These are phyloP conservation scores for Mus spretus DNA, from an alignment of 2,797 vertebrate species.

Conservation along the genomic window DNA sequence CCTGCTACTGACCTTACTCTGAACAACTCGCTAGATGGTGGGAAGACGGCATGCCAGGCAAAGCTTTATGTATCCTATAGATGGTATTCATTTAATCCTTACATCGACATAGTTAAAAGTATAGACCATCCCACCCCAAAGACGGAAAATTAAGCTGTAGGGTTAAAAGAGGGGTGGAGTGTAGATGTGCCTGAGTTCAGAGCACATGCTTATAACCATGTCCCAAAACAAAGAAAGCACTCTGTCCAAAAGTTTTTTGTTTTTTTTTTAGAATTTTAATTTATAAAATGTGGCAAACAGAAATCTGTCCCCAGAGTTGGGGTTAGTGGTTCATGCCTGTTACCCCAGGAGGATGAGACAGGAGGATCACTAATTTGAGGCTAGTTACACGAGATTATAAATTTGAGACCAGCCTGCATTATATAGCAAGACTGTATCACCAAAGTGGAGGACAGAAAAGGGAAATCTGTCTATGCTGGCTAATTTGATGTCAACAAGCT, in stretches of 20 bases:
- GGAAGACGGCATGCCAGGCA: not conserved
- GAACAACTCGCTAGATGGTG: not conserved
- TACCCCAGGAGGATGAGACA: not conserved
- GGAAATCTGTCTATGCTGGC: not conserved
- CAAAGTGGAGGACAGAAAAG: not conserved
- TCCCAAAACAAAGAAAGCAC: not conserved
- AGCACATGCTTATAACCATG: not conserved
- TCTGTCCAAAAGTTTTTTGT: not conserved
- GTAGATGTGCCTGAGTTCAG: not conserved
- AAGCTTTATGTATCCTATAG: slow-evolving; percentile 1
- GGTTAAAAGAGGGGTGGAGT: not conserved
- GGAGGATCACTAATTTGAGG: not conserved
- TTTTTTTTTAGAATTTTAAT: not conserved
- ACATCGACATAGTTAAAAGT: not conserved
- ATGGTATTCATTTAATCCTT: not conserved
- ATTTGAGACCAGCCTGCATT: not conserved
- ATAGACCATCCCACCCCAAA: not conserved
- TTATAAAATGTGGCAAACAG: not conserved
- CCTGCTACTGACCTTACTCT: not conserved
- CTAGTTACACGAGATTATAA: not conserved
- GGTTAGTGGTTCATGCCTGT: not conserved
- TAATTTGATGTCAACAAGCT: not conserved
- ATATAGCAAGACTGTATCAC: not conserved
- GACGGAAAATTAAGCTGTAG: not conserved
- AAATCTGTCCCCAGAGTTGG: not conserved